These are phyloP conservation scores for Protomyctophum bolini DNA, from an alignment of 2,113 vertebrate genomes.

Conservation along the genomic window DNA sequence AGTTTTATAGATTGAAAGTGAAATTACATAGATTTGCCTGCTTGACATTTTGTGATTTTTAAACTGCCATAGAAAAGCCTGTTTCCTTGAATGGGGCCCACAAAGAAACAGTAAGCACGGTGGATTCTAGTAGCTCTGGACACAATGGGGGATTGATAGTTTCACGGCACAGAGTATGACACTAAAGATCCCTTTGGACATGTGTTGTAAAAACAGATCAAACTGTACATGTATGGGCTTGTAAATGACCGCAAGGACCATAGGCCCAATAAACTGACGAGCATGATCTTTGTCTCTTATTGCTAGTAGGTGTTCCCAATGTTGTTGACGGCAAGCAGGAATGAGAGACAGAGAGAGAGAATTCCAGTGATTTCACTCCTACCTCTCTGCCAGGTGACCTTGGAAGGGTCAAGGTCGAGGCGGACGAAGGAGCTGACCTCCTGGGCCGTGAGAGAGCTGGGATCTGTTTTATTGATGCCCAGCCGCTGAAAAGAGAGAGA, in stretches of 20 bases:
- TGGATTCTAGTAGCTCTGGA: too few species aligned
- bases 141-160: not conserved
- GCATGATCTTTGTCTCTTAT: slow-evolving; percentile 11
- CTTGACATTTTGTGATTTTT: not conserved
- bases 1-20: too few species aligned
- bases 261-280: not conserved
- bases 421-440: slow-evolving; percentile 86
- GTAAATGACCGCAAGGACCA: not conserved
- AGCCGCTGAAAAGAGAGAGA: slow-evolving; percentile 78
- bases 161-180: slow-evolving; percentile 5
- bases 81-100: too few species aligned
- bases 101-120: too few species aligned
- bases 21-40: too few species aligned
- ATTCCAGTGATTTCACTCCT: slow-evolving; percentile 5
- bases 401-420: slow-evolving; percentile 90
- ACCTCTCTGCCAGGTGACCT: slow-evolving; percentile 98
- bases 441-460: slow-evolving; percentile 81
- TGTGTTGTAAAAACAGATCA: slow-evolving; percentile 8
- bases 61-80: not conserved
- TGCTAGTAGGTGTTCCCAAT: slow-evolving; percentile 4
- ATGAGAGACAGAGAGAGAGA: not conserved
- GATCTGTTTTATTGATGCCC: slow-evolving; percentile 86
- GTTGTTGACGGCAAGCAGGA: not conserved
- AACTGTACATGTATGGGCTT: not conserved
- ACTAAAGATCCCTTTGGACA: slow-evolving; percentile 25